Percentiles rank a stretch among this genome's conserved stretches.
phyloP scores from a whole-genome alignment of 2,888 invertebrate species.

The Heteromurus nitidus region DNA sequence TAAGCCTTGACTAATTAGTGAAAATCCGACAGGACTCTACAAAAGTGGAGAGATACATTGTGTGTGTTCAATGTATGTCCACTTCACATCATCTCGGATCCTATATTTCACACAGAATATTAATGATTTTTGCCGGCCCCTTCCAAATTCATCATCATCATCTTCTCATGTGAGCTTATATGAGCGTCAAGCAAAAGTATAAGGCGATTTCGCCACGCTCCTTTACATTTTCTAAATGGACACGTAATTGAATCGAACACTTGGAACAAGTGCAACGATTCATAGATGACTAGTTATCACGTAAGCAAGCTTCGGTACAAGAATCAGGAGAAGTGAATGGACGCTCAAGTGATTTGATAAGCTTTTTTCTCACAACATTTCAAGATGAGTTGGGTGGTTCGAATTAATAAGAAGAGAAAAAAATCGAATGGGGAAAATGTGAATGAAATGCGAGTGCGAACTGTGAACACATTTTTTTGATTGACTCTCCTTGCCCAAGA shows the following conservation, averaged over 20 bases:
- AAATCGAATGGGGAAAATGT: too few relatives aligned
- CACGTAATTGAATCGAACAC: conserved; percentile 40
- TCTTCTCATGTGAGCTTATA: background rate
- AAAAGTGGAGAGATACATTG: background rate
- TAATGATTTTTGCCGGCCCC: conserved; percentile 14
- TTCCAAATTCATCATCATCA: conserved; percentile 9
- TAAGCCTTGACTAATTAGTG: conserved; percentile 48
- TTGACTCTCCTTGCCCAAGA: too few relatives aligned
- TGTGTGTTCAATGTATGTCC: background rate
- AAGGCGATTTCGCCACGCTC: conserved; percentile 15
- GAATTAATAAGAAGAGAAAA: too few relatives aligned
- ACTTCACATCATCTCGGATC: too few relatives aligned
- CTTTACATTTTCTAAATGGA: conserved; percentile 32
- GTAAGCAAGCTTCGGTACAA: conserved; percentile 13
- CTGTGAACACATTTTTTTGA: too few relatives aligned
- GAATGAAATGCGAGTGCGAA: too few relatives aligned
- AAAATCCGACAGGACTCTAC: conserved; percentile 25
- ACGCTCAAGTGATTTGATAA: conserved; percentile 40
- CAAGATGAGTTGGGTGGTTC: conserved; percentile 53
- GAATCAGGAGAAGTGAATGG: background rate
- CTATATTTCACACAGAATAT: too few relatives aligned
- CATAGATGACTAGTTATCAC: conserved; percentile 43
- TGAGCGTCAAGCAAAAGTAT: too few relatives aligned
- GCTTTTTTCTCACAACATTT: conserved; percentile 21
- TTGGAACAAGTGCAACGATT: background rate